Evolutionary conservation across 2,797 vertebrate species (phyloP), one percentile per base, ranked within the genome.

Genomic region (Pristis pectinata): DNA sequence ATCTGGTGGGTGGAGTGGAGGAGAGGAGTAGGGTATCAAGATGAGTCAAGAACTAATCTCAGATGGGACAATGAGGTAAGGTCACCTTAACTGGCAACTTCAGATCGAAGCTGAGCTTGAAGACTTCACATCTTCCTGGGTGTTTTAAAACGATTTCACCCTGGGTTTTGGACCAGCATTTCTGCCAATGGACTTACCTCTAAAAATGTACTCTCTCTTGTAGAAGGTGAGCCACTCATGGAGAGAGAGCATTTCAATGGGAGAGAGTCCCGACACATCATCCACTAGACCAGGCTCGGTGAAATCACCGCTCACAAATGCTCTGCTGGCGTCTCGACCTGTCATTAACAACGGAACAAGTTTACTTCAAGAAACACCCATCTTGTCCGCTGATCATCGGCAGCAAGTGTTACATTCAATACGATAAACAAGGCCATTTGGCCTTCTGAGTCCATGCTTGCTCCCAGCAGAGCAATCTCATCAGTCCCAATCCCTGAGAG

Each of bases 231-330:
- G 96, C 99, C 99, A 99, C 95, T 98, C 97, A 83, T 96, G 97
- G 85, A 99, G 96, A 9, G 97, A 96, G 77, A 98, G 96, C 96
- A 98, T 95, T 96, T 98, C 96, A 1, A 96, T 72, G 0, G 97
- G 96, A 0, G 98, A 97, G 95, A 99, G 96, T 95, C 96, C 97
- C 0, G 98, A 97, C n/a, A 99, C 96, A 1, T 98, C 97, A 94
- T 99, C 99, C 92, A 97, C 98, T 85, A 98, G 97, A 0, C 98
- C 98, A 0, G 70, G 95, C 34, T 96, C 97, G 49, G 97, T 97
- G 96, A 98, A 99, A 96, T 99, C 98, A 0, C 99, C 98, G 0
- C 98, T 99, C 95, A 98, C 96, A 89, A 99, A 99, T 0, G 99
- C 98, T 94, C 98, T 96, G 2, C 97, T 98, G 15, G 98, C 98